phyloP scores from a whole-genome alignment of 2,888 invertebrate genomes.

The Cataglyphis altisquamis region DNA sequence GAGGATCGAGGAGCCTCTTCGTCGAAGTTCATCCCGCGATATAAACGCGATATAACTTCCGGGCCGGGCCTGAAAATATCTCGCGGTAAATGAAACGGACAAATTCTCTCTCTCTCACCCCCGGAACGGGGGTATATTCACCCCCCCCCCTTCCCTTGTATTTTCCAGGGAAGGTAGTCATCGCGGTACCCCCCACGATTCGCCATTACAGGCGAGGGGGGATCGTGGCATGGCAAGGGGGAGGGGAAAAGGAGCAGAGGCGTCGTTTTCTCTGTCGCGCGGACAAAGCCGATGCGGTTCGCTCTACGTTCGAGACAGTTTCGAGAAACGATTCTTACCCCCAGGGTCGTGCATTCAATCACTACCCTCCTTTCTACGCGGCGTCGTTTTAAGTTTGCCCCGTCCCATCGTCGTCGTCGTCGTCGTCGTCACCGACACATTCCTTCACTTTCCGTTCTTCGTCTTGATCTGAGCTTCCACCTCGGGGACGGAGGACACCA shows the following conservation, averaged over 20 bases:
- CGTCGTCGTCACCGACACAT: conserved; percentile 17
- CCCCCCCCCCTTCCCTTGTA: neutral
- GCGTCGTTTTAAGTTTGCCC: conserved; percentile 32
- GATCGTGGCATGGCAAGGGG: conserved; percentile 37
- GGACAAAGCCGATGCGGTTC: conserved; percentile 68
- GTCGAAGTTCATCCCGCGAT: conserved; percentile 78
- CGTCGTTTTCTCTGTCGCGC: conserved; percentile 63
- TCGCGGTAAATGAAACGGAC: conserved; percentile 79
- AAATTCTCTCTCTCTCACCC: conserved; percentile 63
- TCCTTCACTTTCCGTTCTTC: conserved; percentile 20
- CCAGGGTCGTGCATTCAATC: conserved; percentile 51
- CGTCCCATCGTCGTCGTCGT: too few relatives aligned
- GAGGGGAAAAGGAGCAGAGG: neutral
- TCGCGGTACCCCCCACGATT: conserved; percentile 21
- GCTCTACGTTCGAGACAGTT: conserved; percentile 55
- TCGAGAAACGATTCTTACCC: conserved; percentile 55
- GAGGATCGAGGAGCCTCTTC: conserved; percentile 31
- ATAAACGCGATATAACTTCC: conserved; percentile 81
- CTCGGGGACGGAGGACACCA: neutral
- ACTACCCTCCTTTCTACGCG: conserved; percentile 46
- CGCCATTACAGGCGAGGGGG: conserved; percentile 34
- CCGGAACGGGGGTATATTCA: conserved; percentile 57
- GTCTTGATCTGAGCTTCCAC: conserved; percentile 18
- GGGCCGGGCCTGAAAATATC: conserved; percentile 72
- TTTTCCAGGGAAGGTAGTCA: conserved; percentile 16